phyloP scores from a whole-genome alignment of 1,140 invertebrate species.

The Drosophila ironensis region DNA sequence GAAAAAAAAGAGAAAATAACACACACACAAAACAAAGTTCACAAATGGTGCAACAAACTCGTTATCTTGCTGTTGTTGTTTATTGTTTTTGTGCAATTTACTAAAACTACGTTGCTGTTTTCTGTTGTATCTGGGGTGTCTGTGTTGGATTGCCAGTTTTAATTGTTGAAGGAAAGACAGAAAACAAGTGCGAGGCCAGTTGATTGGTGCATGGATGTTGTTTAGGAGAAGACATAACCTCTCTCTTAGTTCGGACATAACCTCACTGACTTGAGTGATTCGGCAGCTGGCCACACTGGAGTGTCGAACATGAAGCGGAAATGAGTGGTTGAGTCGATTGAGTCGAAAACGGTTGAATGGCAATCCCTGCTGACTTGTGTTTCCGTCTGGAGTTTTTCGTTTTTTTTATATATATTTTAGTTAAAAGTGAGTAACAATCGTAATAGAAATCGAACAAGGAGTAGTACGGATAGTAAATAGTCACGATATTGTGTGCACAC shows the following conservation, averaged over 20 bases:
- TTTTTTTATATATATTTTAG: not conserved
- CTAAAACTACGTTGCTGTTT: conserved; percentile 45
- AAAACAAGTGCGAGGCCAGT: conserved; percentile 22
- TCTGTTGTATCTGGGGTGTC: conserved; percentile 17
- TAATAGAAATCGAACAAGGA: conserved; percentile 37
- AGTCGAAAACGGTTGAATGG: conserved; percentile 25
- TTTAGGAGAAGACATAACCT: conserved; percentile 15
- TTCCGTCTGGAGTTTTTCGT: conserved; percentile 23
- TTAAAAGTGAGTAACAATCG: conserved; percentile 36
- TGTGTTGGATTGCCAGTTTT: conserved; percentile 42
- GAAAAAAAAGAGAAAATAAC: conserved; percentile 46
- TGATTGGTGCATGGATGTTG: not conserved
- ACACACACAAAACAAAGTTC: conserved; percentile 56
- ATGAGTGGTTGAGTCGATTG: not conserved
- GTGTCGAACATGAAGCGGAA: not conserved
- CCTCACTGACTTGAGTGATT: conserved; percentile 3
- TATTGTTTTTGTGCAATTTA: conserved; percentile 32
- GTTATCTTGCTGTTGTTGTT: conserved; percentile 39
- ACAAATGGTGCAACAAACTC: conserved; percentile 51
- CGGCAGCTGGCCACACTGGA: not conserved
- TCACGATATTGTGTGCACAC: conserved; percentile 16
- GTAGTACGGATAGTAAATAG: conserved; percentile 36
- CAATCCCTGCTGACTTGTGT: conserved; percentile 32
- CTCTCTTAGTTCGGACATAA: conserved; percentile 17
- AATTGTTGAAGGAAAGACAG: conserved; percentile 1